phyloP scores from a whole-genome alignment of 2,888 invertebrate genomes.

The Branchellion lobata region DNA sequence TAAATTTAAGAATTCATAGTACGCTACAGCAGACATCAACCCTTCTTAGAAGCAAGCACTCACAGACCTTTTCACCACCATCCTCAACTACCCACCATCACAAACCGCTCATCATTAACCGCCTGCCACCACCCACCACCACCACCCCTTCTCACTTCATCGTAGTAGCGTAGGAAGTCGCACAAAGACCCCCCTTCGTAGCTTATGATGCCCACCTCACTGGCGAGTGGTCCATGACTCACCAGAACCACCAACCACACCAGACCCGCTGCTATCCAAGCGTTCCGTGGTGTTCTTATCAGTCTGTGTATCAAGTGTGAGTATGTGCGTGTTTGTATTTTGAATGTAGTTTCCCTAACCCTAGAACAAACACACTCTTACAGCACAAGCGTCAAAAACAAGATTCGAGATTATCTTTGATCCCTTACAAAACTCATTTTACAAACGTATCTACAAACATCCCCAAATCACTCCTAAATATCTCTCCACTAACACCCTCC shows the following conservation, averaged over 20 bases:
- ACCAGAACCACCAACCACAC: constrained; percentile 41
- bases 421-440: no score
- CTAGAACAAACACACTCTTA: no score
- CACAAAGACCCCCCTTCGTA: constrained; percentile 59
- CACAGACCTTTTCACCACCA: background rate
- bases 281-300: constrained; percentile 45
- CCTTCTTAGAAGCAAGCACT: background rate
- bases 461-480: no score
- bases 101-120: background rate
- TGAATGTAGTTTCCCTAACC: no score
- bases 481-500: no score
- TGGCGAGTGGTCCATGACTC: constrained; percentile 28
- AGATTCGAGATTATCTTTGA: no score
- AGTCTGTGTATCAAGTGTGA: no score
- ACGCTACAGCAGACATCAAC: no score
- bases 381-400: no score
- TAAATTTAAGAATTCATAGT: no score
- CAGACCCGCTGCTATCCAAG: constrained; percentile 37
- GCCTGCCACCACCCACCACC: background rate
- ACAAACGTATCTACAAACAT: no score
- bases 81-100: background rate
- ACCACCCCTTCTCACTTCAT: constrained; percentile 36
- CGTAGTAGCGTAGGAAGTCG: constrained; percentile 49
- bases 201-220: constrained; percentile 28
- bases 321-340: no score